Percentiles rank a stretch among this genome's conserved stretches.
phyloP scores from a whole-genome alignment of 2,888 invertebrate species.

The Parochlus steinenii region DNA sequence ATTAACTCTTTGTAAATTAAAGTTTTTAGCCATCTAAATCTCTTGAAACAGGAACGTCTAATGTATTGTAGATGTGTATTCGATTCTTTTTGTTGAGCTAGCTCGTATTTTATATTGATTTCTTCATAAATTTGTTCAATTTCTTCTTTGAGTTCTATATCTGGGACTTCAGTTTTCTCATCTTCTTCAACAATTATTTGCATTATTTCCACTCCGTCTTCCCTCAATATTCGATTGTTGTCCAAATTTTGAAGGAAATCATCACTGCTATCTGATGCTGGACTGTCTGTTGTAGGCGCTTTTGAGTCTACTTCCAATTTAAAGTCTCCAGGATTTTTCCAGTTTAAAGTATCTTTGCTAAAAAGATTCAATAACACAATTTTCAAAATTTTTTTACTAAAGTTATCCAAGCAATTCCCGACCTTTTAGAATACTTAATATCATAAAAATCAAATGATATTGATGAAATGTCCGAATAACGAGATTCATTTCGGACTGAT shows the following conservation, averaged over 20 bases:
- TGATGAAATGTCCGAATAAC: constrained; percentile 6
- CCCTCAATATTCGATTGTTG: constrained; percentile 8
- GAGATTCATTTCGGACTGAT: constrained; percentile 5
- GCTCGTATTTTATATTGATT: constrained; percentile 7
- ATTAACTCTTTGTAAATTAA: constrained; percentile 2
- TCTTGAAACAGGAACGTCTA: background rate
- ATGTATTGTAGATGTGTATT: background rate
- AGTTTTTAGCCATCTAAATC: background rate
- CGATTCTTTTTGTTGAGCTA: background rate
- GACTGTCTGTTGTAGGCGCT: too few relatives aligned
- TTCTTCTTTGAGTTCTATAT: background rate
- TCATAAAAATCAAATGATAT: constrained; percentile 7
- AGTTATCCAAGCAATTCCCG: too few relatives aligned
- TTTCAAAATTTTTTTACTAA: too few relatives aligned
- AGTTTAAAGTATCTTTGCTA: constrained; percentile 1
- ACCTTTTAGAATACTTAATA: constrained; percentile 10
- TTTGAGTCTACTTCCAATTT: too few relatives aligned
- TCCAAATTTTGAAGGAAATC: constrained; percentile 10
- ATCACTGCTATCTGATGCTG: too few relatives aligned
- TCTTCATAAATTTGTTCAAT: constrained; percentile 8
- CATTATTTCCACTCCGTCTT: constrained; percentile 12
- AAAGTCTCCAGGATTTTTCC: constrained; percentile 10
- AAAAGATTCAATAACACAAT: constrained; percentile 6
- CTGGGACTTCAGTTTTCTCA: constrained; percentile 2
- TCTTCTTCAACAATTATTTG: constrained; percentile 10